Evolutionary conservation across 2,113 vertebrate species (phyloP).

Genomic region (Mugil cephalus): DNA sequence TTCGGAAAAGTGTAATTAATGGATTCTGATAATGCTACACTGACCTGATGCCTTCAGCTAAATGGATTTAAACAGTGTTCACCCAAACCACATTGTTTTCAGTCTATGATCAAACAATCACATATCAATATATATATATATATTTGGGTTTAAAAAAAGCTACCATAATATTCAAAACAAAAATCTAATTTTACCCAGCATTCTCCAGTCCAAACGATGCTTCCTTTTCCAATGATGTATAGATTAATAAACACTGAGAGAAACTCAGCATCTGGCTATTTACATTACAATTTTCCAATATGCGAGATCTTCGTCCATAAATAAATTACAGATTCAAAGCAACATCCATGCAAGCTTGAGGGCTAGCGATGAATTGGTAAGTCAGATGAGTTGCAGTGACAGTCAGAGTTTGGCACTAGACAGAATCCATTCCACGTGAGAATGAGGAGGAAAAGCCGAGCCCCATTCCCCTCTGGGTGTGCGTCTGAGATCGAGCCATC

Average conservation of each 20-base stretch:
- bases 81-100: conserved; percentile 87
- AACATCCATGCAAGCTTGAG: conserved; percentile 96
- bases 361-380: conserved; percentile 91
- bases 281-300: conserved; percentile 88
- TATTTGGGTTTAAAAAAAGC: conserved; percentile 50
- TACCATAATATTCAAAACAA: conserved; percentile 68
- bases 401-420: conserved; percentile 80
- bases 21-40: conserved; percentile 41
- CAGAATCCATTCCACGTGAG: conserved; percentile 95
- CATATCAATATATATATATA: conserved; percentile 88
- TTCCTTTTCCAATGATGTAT: conserved; percentile 78
- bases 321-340: conserved; percentile 96
- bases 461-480: conserved; percentile 99
- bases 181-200: conserved; percentile 57
- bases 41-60: conserved; percentile 52
- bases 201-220: conserved; percentile 55
- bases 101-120: conserved; percentile 88
- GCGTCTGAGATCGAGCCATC: conserved; percentile 98
- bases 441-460: conserved; percentile 97
- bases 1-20: conserved; percentile 17
- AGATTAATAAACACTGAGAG: conserved; percentile 88
- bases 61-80: conserved; percentile 68
- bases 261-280: conserved; percentile 92
- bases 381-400: conserved; percentile 67
- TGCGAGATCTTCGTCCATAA: conserved; percentile 81